These are phyloP conservation scores for Leptopilina myrica DNA, from an alignment of 2,888 invertebrate genomes.

Conservation along the genomic window DNA sequence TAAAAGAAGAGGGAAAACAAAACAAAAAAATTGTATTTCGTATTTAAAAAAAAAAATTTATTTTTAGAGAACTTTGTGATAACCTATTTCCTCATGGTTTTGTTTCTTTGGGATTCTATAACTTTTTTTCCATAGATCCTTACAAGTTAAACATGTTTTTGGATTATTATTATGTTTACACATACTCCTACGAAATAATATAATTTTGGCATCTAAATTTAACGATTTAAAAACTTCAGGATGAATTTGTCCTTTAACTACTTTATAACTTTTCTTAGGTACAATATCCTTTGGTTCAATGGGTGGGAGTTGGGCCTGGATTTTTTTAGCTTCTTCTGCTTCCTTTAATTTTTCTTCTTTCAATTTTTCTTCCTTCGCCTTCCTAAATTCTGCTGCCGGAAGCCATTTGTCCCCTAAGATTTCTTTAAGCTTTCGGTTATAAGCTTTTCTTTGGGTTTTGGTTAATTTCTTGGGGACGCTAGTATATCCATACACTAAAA, in stretches of 20 bases:
- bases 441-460: not conserved
- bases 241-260: not conserved
- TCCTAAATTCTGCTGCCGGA: not conserved
- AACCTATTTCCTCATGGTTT: not conserved
- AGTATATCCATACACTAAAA: not conserved
- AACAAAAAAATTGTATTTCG: not conserved
- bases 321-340: not conserved
- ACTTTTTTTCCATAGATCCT: not conserved
- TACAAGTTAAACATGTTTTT: not conserved
- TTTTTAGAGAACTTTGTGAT: not conserved
- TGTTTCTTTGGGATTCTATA: not conserved
- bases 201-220: not conserved
- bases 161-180: not conserved
- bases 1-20: too few species aligned
- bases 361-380: not conserved
- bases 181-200: not conserved
- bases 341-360: not conserved
- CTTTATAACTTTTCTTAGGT: not conserved
- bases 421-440: not conserved
- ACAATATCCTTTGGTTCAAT: too few species aligned
- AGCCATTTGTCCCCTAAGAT: not conserved
- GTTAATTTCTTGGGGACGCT: not conserved
- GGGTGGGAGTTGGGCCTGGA: not conserved
- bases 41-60: not conserved
- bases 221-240: not conserved